phyloP scores from a whole-genome alignment of 2,113 vertebrate species.

The Peromyscus californicus region DNA sequence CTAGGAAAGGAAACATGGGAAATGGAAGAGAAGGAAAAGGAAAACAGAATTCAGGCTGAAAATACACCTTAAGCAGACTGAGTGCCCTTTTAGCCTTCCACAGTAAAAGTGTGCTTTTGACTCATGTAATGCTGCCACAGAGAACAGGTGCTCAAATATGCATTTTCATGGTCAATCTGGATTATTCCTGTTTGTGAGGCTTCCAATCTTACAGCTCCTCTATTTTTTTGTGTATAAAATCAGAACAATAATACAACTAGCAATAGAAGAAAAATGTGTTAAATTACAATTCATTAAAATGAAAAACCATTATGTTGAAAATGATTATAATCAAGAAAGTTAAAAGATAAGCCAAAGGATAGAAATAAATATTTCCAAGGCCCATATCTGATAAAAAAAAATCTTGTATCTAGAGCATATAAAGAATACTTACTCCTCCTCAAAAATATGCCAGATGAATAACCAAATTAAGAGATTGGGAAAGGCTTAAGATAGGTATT shows the following conservation, averaged over 20 bases:
- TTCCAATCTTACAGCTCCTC: neutral
- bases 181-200: neutral
- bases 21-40: neutral
- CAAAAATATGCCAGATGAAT: neutral
- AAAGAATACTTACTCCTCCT: neutral
- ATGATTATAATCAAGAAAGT: neutral
- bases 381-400: neutral
- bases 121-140: too few relatives aligned
- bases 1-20: neutral
- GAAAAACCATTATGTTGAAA: neutral
- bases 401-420: neutral
- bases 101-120: neutral
- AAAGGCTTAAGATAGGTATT: neutral
- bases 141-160: neutral
- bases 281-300: neutral
- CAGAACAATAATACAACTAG: neutral
- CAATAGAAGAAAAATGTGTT: neutral
- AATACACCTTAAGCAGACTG: neutral
- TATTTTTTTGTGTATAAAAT: neutral
- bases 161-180: neutral
- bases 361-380: neutral
- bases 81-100: neutral
- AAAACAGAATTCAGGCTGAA: neutral
- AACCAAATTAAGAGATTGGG: neutral
- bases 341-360: neutral